phyloP scores from a whole-genome alignment of 2,888 invertebrate species.

The Balanococcus diminutus region DNA sequence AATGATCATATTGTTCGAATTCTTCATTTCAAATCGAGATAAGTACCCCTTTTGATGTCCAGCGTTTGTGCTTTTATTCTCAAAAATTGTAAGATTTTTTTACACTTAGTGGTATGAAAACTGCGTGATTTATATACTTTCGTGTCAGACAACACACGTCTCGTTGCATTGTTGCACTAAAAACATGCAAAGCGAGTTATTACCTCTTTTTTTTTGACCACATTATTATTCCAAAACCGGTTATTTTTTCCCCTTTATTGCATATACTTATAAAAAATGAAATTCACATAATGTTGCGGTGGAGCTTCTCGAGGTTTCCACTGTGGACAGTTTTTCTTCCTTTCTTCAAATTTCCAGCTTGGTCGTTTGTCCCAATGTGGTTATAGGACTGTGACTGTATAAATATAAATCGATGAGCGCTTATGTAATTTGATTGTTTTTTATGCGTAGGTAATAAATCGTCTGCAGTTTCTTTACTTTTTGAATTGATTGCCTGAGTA shows the following conservation, averaged over 20 bases:
- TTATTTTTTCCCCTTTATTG: neutral
- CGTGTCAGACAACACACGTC: neutral
- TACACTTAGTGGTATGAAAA: neutral
- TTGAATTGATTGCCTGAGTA: neutral
- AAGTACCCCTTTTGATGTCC: neutral
- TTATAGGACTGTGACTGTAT: neutral
- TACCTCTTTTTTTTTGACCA: constrained; percentile 18
- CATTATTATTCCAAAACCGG: constrained; percentile 25
- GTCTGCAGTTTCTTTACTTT: too few relatives aligned
- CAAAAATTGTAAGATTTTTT: neutral
- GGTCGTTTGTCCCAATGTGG: neutral
- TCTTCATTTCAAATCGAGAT: neutral
- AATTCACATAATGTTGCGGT: neutral
- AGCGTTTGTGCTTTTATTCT: neutral
- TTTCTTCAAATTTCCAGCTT: neutral
- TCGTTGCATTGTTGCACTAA: constrained; percentile 33
- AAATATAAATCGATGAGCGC: neutral
- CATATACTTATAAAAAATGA: neutral
- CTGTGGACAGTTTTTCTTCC: neutral
- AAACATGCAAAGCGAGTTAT: constrained; percentile 28
- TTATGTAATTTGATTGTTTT: neutral
- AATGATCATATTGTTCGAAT: neutral
- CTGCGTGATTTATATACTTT: neutral
- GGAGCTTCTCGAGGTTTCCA: neutral
- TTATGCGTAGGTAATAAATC: neutral